phyloP scores from a whole-genome alignment of 2,888 invertebrate genomes.

The Drosophila subquinaria region DNA sequence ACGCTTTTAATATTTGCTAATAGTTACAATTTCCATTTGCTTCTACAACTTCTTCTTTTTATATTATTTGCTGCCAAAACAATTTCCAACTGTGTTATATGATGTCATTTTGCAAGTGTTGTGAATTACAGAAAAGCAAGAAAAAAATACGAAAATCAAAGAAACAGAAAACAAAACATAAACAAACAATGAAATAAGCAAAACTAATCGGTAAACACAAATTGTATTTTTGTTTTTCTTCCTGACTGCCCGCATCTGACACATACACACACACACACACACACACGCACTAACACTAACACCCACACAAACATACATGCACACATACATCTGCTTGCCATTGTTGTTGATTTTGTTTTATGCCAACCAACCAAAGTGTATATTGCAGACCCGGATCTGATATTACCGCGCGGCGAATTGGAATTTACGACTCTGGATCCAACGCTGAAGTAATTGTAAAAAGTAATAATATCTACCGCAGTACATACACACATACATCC shows the following conservation, averaged over 20 bases:
- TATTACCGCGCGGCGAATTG: conserved; percentile 86
- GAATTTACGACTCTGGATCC: conserved; percentile 86
- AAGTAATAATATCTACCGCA: conserved; percentile 74
- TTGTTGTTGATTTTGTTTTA: conserved; percentile 78
- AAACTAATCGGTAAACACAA: conserved; percentile 74
- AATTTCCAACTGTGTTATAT: conserved; percentile 70
- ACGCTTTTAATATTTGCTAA: conserved; percentile 74
- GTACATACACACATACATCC: conserved; percentile 22
- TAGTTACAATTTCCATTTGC: conserved; percentile 60
- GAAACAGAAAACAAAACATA: conserved; percentile 22
- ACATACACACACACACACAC: conserved; percentile 16
- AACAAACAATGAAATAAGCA: conserved; percentile 47
- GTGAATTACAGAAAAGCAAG: conserved; percentile 48
- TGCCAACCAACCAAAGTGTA: conserved; percentile 85
- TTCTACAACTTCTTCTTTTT: conserved; percentile 22
- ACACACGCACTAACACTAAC: conserved; percentile 27
- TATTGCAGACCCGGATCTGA: conserved; percentile 86
- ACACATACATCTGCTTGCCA: conserved; percentile 44
- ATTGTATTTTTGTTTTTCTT: conserved; percentile 58
- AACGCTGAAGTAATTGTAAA: conserved; percentile 84
- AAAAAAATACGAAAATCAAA: conserved; percentile 19
- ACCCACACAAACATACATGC: conserved; percentile 17
- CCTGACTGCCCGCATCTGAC: conserved; percentile 31
- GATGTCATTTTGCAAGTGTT: conserved; percentile 78
- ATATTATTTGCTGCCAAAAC: conserved; percentile 72